Base-by-base conservation (phyloP, 2,888 invertebrate genomes). In the Nephrotoma appendiculata region DNA sequence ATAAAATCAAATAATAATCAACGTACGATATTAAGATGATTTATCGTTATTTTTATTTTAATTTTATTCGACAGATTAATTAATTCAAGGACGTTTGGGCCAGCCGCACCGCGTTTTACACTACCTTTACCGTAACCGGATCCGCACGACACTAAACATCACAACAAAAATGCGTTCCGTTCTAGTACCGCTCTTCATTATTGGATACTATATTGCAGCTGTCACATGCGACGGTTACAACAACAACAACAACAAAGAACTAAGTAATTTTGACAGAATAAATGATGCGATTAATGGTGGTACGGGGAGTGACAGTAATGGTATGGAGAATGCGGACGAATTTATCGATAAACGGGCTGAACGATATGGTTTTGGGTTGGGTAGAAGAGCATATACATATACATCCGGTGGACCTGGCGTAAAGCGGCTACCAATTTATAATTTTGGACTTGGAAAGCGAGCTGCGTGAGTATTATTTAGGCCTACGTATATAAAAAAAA, bases 351-450 rank as follows among this genome's bases (percentile, higher is more conserved):
- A 95, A 90, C 93, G 95, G 87, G 57, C 42, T 52, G 93, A 94
- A 41, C 94, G 94, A 0, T 95, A 95, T 91, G 94, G 94, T 42
- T 95, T 95, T 89, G 95, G 95, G 0, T 92, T 95, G n/a, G 95
- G 95, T 0, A 94, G 95, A 88, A 93, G 95, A 11, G 92, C 93
- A 12, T 91, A 91, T 86, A 91, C 91, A 87, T 91, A 91, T 87
- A 90, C 90, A 48, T 90, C 91, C 87, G 91, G 91, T 44, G 90
- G 90, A 4, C 88, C 89, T 45, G 92, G 91, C 2, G 90, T 91
- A 87, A 92, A 92, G 88, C 90, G 92, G 83, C 88, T 92, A 87
- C 92, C 92, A 1, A 90, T 91, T 0, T 92, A 92, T 86, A 92
- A 92, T 87, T 92, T 92, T 86, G 92, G 92, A 0, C 86, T 89